Evolutionary conservation across 2,113 vertebrate genomes (phyloP).

Genomic region (Oriolus oriolus): DNA sequence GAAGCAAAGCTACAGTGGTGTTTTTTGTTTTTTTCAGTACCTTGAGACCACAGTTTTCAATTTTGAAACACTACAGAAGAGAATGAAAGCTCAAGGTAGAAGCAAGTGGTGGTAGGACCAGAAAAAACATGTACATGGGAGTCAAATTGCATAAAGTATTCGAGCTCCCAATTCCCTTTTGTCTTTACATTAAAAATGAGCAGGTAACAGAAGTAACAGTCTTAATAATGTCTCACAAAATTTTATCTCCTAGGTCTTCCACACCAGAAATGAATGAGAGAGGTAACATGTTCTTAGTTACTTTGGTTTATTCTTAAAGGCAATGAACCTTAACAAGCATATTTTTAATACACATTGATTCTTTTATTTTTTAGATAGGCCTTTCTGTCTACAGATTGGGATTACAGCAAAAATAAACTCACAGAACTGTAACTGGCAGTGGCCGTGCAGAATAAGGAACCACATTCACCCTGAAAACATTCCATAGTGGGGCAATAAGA

Average conservation of each 20-base stretch:
- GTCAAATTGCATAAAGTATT: background rate
- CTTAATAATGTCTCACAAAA: background rate
- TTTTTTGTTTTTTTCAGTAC: background rate
- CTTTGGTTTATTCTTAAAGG: background rate
- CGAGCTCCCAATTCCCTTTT: background rate
- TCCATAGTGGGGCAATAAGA: background rate
- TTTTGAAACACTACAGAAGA: background rate
- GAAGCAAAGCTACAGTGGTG: background rate
- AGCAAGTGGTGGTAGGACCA: background rate
- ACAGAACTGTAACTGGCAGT: background rate
- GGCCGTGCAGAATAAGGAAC: background rate
- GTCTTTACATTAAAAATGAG: background rate
- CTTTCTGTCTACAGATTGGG: background rate
- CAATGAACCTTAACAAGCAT: background rate
- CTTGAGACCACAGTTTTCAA: background rate
- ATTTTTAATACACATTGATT: background rate
- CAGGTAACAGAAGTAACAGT: background rate
- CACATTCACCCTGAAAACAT: background rate
- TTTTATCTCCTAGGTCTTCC: background rate
- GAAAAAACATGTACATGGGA: background rate
- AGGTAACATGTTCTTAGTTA: background rate
- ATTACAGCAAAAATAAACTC: background rate
- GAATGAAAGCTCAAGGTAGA: background rate
- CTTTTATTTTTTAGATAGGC: background rate
- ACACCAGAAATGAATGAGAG: background rate